phyloP scores from a whole-genome alignment of 1,140 invertebrate species.

The Leptinotarsa defecta region DNA sequence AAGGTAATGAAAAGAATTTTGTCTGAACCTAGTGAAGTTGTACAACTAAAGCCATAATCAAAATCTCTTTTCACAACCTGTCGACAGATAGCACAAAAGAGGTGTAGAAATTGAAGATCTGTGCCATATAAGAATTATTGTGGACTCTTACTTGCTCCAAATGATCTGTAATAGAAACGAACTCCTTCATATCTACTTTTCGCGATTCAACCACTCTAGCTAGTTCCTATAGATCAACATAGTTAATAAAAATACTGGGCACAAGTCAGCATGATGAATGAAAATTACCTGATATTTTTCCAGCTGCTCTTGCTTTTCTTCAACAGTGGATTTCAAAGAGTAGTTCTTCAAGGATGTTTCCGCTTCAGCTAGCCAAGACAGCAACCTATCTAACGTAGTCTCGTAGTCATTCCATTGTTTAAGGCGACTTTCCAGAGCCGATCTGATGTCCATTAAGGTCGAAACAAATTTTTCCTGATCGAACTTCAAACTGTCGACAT shows the following conservation, averaged over 20 bases:
- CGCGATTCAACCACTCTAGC: constrained; percentile 73
- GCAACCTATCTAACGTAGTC: constrained; percentile 78
- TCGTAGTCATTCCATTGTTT: constrained; percentile 93
- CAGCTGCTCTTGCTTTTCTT: constrained; percentile 89
- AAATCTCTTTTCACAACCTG: no score
- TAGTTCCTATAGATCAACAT: constrained; percentile 66
- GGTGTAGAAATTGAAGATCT: constrained; percentile 9
- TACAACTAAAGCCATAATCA: no score
- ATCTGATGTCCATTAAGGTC: constrained; percentile 74
- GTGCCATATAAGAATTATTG: constrained; percentile 10
- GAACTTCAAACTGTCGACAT: constrained; percentile 73
- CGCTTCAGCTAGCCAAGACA: constrained; percentile 83
- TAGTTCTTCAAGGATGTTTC: constrained; percentile 89
- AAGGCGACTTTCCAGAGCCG: constrained; percentile 80
- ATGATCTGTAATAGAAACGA: constrained; percentile 75
- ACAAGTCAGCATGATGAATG: not conserved
- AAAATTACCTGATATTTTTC: constrained; percentile 83
- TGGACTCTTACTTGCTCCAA: constrained; percentile 81
- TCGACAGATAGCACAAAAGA: constrained; percentile 13
- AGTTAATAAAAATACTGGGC: constrained; percentile 21
- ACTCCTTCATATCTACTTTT: constrained; percentile 73
- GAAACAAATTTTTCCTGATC: constrained; percentile 84
- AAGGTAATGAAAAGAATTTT: not conserved
- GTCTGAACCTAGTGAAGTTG: not conserved
- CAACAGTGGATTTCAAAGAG: constrained; percentile 77